These are phyloP conservation scores for Castor canadensis DNA, from an alignment of 2,113 vertebrate genomes.

Conservation along the genomic window DNA sequence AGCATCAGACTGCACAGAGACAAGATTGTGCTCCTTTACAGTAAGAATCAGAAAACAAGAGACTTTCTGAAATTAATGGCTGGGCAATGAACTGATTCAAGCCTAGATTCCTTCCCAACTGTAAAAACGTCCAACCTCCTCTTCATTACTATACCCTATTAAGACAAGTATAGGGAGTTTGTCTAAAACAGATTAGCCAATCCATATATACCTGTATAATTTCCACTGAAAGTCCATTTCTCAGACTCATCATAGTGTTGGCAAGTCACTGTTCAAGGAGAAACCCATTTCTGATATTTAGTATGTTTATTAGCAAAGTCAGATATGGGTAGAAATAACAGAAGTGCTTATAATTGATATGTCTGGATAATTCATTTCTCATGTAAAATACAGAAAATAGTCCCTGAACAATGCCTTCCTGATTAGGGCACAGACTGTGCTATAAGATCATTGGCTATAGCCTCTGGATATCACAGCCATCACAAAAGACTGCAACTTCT, in stretches of 20 bases:
- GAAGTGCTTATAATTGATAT: background rate
- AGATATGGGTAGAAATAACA: background rate
- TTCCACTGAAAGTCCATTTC: background rate
- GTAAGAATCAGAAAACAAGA: background rate
- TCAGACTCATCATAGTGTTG: background rate
- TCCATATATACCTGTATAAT: background rate
- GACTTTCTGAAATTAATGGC: background rate
- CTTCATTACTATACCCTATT: background rate
- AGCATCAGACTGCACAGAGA: background rate
- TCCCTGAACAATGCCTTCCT: background rate
- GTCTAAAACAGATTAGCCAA: background rate
- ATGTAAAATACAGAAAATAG: background rate
- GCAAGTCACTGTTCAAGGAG: background rate
- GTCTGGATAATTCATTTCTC: background rate
- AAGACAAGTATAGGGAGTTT: background rate
- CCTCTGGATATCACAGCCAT: background rate
- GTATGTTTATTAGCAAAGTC: background rate
- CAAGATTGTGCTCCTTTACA: background rate
- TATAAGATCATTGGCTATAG: background rate
- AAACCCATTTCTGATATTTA: background rate
- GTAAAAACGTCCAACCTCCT: background rate
- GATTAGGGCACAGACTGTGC: background rate
- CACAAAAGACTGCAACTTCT: background rate
- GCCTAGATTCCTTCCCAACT: background rate
- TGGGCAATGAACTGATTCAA: background rate